phyloP scores from a whole-genome alignment of 2,888 invertebrate genomes.

The Argynnis bischoffii region DNA sequence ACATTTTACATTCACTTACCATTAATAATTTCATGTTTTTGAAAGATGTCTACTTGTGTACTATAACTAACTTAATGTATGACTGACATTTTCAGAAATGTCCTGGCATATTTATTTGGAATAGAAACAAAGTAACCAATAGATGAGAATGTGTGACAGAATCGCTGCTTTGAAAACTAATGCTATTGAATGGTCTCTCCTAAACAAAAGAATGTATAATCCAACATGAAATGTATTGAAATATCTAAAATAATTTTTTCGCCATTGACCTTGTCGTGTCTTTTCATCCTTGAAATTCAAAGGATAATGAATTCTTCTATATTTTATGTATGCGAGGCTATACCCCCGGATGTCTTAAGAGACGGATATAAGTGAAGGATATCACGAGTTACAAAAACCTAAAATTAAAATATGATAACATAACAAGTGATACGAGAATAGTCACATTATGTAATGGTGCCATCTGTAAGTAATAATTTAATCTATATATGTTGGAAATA shows the following conservation, averaged over 20 bases:
- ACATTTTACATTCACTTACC: constrained; percentile 33
- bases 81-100: constrained; percentile 33
- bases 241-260: constrained; percentile 33
- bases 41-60: constrained; percentile 27
- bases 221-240: constrained; percentile 30
- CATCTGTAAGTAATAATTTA: no score
- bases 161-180: constrained; percentile 58
- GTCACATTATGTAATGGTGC: no score
- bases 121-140: constrained; percentile 56
- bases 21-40: constrained; percentile 34
- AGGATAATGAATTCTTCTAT: constrained; percentile 26
- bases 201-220: constrained; percentile 77
- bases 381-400: not conserved
- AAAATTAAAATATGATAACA: not conserved
- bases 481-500: no score
- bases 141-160: constrained; percentile 55
- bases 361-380: not conserved
- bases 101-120: constrained; percentile 64
- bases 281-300: constrained; percentile 34
- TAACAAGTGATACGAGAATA: no score
- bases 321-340: constrained; percentile 11
- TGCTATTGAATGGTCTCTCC: constrained; percentile 61
- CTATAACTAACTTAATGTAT: constrained; percentile 20
- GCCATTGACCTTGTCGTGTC: constrained; percentile 26
- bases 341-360: constrained; percentile 20